phyloP scores from a whole-genome alignment of 1,140 invertebrate genomes.

The Nilaparvata lugens region DNA sequence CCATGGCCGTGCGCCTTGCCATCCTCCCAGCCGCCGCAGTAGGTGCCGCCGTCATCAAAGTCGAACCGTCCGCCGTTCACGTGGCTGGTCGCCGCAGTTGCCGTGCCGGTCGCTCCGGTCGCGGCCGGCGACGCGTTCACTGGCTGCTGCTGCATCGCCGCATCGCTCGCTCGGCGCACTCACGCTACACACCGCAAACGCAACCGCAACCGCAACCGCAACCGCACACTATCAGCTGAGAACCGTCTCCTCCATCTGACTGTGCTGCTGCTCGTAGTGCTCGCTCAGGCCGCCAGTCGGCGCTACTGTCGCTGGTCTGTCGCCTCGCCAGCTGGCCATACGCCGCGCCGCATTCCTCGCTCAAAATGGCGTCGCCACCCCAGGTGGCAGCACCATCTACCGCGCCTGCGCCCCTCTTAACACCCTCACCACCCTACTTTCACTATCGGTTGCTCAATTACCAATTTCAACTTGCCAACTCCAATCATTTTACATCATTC shows the following conservation, averaged over 20 bases:
- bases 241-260: neutral
- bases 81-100: slow-evolving; percentile 44
- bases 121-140: neutral
- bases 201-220: slow-evolving; percentile 1
- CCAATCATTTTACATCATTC: too few species aligned
- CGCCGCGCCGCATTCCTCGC: neutral
- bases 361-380: neutral
- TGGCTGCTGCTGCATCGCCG: neutral
- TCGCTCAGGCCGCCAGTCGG: neutral
- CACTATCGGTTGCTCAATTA: too few species aligned
- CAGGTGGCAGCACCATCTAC: neutral
- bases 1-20: slow-evolving; percentile 95
- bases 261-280: neutral
- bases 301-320: slow-evolving; percentile 3
- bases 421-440: too few species aligned
- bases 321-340: neutral
- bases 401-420: too few species aligned
- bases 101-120: slow-evolving; percentile 49
- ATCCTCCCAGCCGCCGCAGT: slow-evolving; percentile 99
- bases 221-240: slow-evolving; percentile 11
- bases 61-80: slow-evolving; percentile 96
- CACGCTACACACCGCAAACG: neutral
- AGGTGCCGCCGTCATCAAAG: slow-evolving; percentile 99
- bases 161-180: neutral
- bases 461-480: too few species aligned